Evolutionary conservation across 1,140 invertebrate species (phyloP).

Genomic region (Rhyzopertha dominica): DNA sequence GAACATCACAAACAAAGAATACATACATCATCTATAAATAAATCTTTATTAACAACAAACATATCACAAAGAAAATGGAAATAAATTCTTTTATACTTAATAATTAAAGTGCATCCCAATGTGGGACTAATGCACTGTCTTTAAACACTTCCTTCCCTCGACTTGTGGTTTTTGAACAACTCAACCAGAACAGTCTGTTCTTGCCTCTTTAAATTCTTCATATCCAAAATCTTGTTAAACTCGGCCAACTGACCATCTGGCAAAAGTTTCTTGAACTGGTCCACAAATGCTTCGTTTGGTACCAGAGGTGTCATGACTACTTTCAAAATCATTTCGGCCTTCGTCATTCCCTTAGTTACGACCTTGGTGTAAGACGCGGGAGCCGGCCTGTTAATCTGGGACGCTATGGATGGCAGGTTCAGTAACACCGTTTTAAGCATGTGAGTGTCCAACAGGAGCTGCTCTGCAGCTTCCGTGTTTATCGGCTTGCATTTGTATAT

Average conservation of each 20-base stretch:
- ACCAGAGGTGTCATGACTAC: conserved; percentile 94
- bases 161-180: conserved; percentile 32
- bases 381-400: conserved; percentile 78
- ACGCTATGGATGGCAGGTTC: conserved; percentile 89
- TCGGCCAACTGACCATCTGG: conserved; percentile 86
- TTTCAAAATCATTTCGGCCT: conserved; percentile 98
- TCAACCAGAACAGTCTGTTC: conserved; percentile 40
- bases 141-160: too few relatives aligned
- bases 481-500: conserved; percentile 94
- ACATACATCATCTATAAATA: too few relatives aligned
- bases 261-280: conserved; percentile 85
- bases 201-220: conserved; percentile 73
- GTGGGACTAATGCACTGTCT: too few relatives aligned
- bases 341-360: conserved; percentile 95
- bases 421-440: conserved; percentile 95
- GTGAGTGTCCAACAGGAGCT: conserved; percentile 95
- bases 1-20: too few relatives aligned
- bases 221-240: conserved; percentile 94
- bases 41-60: too few relatives aligned
- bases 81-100: too few relatives aligned
- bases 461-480: conserved; percentile 90
- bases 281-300: conserved; percentile 79
- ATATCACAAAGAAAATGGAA: too few relatives aligned
- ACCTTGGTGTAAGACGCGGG: conserved; percentile 82
- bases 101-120: too few relatives aligned